Evolutionary conservation across 2,888 invertebrate species (phyloP), one percentile per base, ranked within the genome.

Genomic region (Apodemia hepburni): DNA sequence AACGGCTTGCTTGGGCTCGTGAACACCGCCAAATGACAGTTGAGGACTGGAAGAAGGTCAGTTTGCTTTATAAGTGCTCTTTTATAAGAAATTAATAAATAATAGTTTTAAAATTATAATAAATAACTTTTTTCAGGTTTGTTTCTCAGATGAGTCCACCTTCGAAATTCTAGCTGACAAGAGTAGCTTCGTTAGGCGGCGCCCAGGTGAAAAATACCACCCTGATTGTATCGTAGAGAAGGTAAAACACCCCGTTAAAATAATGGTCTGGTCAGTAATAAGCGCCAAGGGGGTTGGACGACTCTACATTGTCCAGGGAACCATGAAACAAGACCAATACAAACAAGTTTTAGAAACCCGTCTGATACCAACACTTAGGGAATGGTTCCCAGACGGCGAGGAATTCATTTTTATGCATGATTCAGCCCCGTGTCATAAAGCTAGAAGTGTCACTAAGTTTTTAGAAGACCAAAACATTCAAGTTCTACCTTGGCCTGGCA

Each of bases 401-500:
- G 9, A 33, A 33, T 33, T 33, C 9, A 8, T 33, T 2, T 33
- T 33, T 33, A 33, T 33, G 33, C 33, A 33, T 33, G 33, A 33
- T 33, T 33, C 33, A 33, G 1, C 12, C 15, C 15, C 42, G 3
- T 38, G 38, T 15, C 38, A 38, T 38, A 58, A 17, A 5, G 58
- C 58, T 5, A 27, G 58, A 29, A 29, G 29, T 58, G 58, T 58
- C 6, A 58, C 29, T 1, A 58, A 29, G 29, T 58, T 33, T n/a
- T 17, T 58, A 8, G 33, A 29, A 58, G 62, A 62, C 59, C 17
- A 33, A 7, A 33, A 33, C 33, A 33, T 33, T 33, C 62, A 59
- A 17, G 4, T 49, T 27, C 49, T 62, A 18, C 29, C 15, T 27
- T 71, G 70, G 70, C 68, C 69, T 22, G 67, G 69, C 27, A 70